Evolutionary conservation across 1,140 invertebrate genomes (phyloP), one percentile per base, ranked within the genome.

Genomic region (Linepithema humile): DNA sequence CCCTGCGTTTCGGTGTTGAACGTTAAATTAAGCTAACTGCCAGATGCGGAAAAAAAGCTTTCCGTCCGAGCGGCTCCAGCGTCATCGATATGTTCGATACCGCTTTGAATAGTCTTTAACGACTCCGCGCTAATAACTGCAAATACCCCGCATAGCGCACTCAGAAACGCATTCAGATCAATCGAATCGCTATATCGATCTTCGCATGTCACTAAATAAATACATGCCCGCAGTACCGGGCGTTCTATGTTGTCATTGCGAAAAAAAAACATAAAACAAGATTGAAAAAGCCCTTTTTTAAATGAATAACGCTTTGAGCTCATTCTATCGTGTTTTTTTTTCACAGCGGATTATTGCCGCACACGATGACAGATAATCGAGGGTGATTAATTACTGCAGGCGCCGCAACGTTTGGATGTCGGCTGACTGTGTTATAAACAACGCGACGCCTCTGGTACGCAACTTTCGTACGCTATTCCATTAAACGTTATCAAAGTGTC

Each of bases 401-500:
- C 70, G 60, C 43, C 5, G 67, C 48, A 20, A 38, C 82, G 60
- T 80, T 84, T 70, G 77, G 77, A 57, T 67, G 69, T 74, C 73
- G 83, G 85, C 82, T 72, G 75, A 83, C 80, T 72, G 67, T 75
- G 88, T 89, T 91, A 90, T 90, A 91, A 92, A 91, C 90, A 90
- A 92, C 70, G 73, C 85, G 83, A 65, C 89, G 83, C 64, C 75
- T 85, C 83, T 57, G 62, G 3, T 64, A 82, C 55, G 72, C 86
- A 80, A 80, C 75, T 80, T 85, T 86, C 90, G 87, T 89, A 82
- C 82, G 60, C 80, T 90, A 91, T 92, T 92, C 88, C 89, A 92
- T 93, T 92, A 92, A 93, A 90, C 88, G 89, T 87, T 92, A 93
- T 92, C 92, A 93, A 92, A 92, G 89, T 91, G 91, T 92, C 91